phyloP scores from a whole-genome alignment of 2,797 vertebrate genomes.

The Halcyon badia region DNA sequence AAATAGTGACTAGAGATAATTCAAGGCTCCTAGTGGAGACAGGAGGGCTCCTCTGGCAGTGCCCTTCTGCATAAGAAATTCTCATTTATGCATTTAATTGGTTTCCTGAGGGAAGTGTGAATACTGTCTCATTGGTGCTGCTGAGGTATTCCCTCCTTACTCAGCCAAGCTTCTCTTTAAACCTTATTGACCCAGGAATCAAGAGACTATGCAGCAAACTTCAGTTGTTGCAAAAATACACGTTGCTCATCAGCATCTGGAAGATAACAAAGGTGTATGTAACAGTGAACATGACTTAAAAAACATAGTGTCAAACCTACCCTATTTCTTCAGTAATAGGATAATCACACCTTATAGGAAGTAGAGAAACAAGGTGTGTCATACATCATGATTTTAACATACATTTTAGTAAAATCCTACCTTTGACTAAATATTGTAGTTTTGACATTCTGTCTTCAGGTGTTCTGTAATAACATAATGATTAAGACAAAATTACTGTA shows the following conservation, averaged over 20 bases:
- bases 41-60: neutral
- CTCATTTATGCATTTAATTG: neutral
- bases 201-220: neutral
- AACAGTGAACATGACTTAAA: too few species aligned
- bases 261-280: neutral
- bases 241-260: neutral
- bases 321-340: too few species aligned
- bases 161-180: neutral
- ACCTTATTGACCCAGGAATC: neutral
- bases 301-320: too few species aligned
- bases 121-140: neutral
- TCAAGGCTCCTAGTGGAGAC: neutral
- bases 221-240: neutral
- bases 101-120: neutral
- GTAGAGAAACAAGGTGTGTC: too few species aligned
- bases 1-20: neutral
- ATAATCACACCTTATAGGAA: too few species aligned
- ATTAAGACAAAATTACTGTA: neutral
- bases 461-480: neutral
- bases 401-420: neutral
- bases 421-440: neutral
- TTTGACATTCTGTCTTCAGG: neutral
- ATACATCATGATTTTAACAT: neutral
- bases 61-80: neutral
- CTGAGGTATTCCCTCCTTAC: neutral